phyloP scores from a whole-genome alignment of 64 coral and sea anemone species.

The Montipora foliosa region DNA sequence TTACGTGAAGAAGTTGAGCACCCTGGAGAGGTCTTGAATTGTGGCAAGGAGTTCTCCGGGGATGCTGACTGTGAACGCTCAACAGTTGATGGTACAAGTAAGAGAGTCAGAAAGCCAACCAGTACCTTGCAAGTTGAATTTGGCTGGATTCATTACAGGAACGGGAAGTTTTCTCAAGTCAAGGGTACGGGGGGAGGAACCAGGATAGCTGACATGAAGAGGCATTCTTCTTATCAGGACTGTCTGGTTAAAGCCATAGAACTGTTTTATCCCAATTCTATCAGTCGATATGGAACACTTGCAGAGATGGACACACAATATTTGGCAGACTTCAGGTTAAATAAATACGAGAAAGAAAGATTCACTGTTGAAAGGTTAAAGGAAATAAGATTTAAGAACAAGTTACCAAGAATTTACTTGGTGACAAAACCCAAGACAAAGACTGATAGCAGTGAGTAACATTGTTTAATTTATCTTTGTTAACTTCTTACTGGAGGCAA shows the following conservation, averaged over 20 bases:
- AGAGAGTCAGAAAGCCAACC: constrained; percentile 10
- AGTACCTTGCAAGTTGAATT: constrained; percentile 23
- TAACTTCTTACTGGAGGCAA: too few species aligned
- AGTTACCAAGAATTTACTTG: constrained; percentile 30
- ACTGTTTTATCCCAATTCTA: constrained; percentile 48
- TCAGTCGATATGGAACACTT: constrained; percentile 39
- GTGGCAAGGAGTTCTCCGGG: not conserved
- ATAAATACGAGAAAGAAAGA: not conserved
- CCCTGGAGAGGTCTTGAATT: constrained; percentile 33
- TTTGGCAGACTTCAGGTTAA: constrained; percentile 41
- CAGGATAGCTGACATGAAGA: constrained; percentile 30
- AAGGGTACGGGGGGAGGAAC: constrained; percentile 33
- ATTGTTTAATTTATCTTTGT: too few species aligned
- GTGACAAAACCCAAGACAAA: constrained; percentile 34
- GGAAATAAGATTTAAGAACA: constrained; percentile 9
- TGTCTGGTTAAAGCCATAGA: constrained; percentile 42
- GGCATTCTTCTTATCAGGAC: constrained; percentile 11
- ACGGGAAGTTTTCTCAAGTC: constrained; percentile 3
- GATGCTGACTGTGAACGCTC: not conserved
- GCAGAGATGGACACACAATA: not conserved
- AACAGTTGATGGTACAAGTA: constrained; percentile 23
- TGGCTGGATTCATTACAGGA: constrained; percentile 26
- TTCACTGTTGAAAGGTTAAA: constrained; percentile 38
- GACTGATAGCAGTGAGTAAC: not conserved
- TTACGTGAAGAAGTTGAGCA: constrained; percentile 18